Base-by-base conservation (phyloP, 2,113 vertebrate species). In the Callaeas wilsoni region DNA sequence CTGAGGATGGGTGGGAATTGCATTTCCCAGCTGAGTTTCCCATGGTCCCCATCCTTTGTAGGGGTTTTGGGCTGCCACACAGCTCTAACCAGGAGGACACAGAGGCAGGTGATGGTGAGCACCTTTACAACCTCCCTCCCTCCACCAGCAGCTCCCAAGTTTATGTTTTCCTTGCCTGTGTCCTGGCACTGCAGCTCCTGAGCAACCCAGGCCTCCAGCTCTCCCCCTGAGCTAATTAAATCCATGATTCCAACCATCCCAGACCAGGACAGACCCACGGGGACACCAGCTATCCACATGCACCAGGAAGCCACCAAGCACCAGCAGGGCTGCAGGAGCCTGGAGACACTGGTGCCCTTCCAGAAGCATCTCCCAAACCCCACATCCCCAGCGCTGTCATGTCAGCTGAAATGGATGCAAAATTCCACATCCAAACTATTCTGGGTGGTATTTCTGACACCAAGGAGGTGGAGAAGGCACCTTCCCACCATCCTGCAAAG, bases 351-450 rank as follows among this genome's bases (percentile, higher is more conserved):
- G 1, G 4, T 8, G 19, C 20, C 71, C 11, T 47, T 73, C 63
- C 73, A 73, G 73, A 44, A 79, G 44, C 79, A 71, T 44, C 70
- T 56, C 49, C 32, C 71, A 64, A 60, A 19, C 9, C n/a, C 16
- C 70, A 32, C 10, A 0, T 17, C 41, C 73, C 57, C 74, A 37
- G 77, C 0, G 0, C 62, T 9, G 26, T 37, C 4, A 1, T 1
- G 6, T 3, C 76, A 56, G 64, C 77, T 74, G 87, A 44, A 44
- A 35, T 0, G 6, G 60, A 39, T 27, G 29, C 44, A 39, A 46
- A 53, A 63, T 63, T 30, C 84, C 89, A 74, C 81, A 59, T 25
- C 46, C 19, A 2, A 64, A 37, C 39, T 39, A 4, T 63, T 74
- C 81, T 7, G 73, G 42, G 64, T 13, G 46, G 50, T 22, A 59